Conservation (phyloP, 2,888 invertebrate genomes). For the Acronicta alni region DNA sequence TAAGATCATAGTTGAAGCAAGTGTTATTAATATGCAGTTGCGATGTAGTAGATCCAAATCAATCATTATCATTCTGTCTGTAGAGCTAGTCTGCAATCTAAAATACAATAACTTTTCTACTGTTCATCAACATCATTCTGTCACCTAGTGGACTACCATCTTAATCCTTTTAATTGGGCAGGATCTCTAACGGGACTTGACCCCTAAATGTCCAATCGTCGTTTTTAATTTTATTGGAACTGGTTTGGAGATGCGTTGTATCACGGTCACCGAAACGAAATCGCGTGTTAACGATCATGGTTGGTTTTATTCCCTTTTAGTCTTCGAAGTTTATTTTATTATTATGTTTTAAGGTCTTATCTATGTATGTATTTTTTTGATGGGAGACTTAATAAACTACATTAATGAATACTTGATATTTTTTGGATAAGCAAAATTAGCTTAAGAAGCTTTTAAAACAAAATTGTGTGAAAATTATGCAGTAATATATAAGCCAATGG, state of each 20-base stretch:
- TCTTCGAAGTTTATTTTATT: slow-evolving; percentile 14
- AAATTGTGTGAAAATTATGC: too few relatives aligned
- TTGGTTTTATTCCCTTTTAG: slow-evolving; percentile 16
- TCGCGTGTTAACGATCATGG: slow-evolving; percentile 34
- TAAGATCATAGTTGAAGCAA: too few relatives aligned
- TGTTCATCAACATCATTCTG: not conserved
- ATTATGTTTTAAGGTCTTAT: too few relatives aligned
- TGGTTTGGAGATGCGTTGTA: slow-evolving; percentile 49
- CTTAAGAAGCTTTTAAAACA: too few relatives aligned
- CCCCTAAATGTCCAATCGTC: slow-evolving; percentile 51
- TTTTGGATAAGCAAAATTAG: too few relatives aligned
- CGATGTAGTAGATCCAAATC: too few relatives aligned
- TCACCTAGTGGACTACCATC: slow-evolving; percentile 20
- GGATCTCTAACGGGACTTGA: slow-evolving; percentile 66
- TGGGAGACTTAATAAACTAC: too few relatives aligned
- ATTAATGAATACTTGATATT: too few relatives aligned
- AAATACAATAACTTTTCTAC: not conserved
- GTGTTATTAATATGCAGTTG: too few relatives aligned
- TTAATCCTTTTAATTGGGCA: slow-evolving; percentile 69
- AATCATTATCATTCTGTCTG: too few relatives aligned
- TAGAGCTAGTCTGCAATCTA: not conserved
- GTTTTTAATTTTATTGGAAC: slow-evolving; percentile 56
- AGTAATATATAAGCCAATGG: too few relatives aligned
- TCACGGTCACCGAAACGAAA: slow-evolving; percentile 41
- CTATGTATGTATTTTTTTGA: too few relatives aligned